These are phyloP conservation scores for Montipora foliosa DNA, from an alignment of 64 coral and sea anemone species.

Conservation along the genomic window DNA sequence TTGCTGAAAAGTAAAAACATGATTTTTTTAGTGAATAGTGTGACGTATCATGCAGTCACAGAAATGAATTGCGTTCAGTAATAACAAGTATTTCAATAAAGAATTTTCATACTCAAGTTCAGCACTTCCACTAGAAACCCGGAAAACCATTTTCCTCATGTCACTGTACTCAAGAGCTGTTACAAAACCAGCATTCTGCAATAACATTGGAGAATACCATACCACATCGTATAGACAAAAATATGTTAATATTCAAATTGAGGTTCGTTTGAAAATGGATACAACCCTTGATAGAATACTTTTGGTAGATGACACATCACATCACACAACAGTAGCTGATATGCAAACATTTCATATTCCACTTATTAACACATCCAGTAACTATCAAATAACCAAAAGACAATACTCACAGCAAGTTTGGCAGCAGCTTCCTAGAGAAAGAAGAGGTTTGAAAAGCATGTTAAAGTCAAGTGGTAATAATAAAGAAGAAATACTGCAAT, in stretches of 20 bases:
- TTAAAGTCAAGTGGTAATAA: too few relatives aligned
- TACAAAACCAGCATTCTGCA: slow-evolving; percentile 94
- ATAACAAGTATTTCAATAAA: neutral
- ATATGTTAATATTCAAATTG: neutral
- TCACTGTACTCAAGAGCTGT: slow-evolving; percentile 99
- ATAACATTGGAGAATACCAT: neutral
- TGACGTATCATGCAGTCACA: neutral
- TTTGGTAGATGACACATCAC: too few relatives aligned
- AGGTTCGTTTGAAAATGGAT: too few relatives aligned
- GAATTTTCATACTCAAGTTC: slow-evolving; percentile 86
- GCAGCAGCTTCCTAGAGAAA: slow-evolving; percentile 92
- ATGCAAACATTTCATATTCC: too few relatives aligned
- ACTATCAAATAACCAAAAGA: neutral
- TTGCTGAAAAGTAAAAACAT: slow-evolving; percentile 65
- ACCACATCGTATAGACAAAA: neutral
- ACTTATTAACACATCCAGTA: too few relatives aligned
- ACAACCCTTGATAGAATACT: too few relatives aligned
- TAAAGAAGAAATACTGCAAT: too few relatives aligned
- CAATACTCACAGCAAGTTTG: slow-evolving; percentile 93
- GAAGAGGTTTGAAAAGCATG: neutral
- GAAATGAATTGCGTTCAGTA: neutral
- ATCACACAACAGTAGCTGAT: too few relatives aligned
- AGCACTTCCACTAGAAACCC: slow-evolving; percentile 88
- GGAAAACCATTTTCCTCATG: slow-evolving; percentile 93
- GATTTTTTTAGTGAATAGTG: neutral